These are phyloP conservation scores for Oriolus oriolus DNA, from an alignment of 2,113 vertebrate species.

Conservation along the genomic window DNA sequence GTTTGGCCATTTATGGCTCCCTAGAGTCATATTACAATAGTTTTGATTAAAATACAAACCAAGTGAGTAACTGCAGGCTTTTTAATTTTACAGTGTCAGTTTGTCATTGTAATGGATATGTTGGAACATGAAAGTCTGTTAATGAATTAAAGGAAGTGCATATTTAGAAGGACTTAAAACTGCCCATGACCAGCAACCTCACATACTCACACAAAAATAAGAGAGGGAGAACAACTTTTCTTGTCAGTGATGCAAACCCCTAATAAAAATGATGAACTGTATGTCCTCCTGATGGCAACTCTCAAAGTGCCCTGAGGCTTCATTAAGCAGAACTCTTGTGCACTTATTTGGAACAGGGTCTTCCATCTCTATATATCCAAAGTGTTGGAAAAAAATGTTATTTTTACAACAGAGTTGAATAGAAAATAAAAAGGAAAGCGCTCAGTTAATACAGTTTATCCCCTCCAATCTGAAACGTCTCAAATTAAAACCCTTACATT, in stretches of 20 bases:
- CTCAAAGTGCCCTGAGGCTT: not conserved
- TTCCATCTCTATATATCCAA: not conserved
- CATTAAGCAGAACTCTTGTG: not conserved
- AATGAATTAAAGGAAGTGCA: slow-evolving; percentile 56
- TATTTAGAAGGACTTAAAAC: slow-evolving; percentile 50
- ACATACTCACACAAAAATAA: not conserved
- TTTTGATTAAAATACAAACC: slow-evolving; percentile 44
- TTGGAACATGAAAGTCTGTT: slow-evolving; percentile 32
- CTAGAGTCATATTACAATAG: slow-evolving; percentile 30
- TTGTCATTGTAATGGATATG: slow-evolving; percentile 19
- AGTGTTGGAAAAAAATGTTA: not conserved
- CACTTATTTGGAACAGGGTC: not conserved
- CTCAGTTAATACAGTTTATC: not conserved
- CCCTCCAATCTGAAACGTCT: not conserved
- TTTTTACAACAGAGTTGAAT: not conserved
- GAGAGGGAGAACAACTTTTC: not conserved
- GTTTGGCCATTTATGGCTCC: slow-evolving; percentile 18
- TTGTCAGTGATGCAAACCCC: not conserved
- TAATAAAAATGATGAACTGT: not conserved
- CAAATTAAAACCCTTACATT: not conserved
- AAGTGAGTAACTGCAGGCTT: not conserved
- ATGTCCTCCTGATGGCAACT: not conserved
- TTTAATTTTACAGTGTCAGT: slow-evolving; percentile 39
- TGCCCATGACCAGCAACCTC: slow-evolving; percentile 9
- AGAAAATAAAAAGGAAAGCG: not conserved